These are phyloP conservation scores for Platyura marginata DNA, from an alignment of 1,140 invertebrate species.

Conservation along the genomic window DNA sequence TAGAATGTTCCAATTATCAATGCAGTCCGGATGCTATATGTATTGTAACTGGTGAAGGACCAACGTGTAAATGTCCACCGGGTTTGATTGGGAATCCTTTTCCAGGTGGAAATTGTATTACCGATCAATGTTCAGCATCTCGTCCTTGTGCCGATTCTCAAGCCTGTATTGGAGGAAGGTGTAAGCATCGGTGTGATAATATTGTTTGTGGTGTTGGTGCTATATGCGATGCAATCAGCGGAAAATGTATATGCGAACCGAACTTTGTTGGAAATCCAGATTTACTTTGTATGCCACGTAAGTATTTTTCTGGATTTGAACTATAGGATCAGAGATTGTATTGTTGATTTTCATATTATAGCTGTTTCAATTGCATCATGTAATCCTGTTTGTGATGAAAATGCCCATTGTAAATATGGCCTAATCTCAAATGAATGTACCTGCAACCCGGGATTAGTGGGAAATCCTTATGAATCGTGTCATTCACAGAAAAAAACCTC, in stretches of 20 bases:
- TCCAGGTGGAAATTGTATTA: conserved; percentile 62
- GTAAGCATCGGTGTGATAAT: conserved; percentile 68
- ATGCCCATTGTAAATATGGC: conserved; percentile 77
- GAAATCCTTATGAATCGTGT: conserved; percentile 76
- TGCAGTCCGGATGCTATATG: conserved; percentile 73
- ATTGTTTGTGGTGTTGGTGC: conserved; percentile 66
- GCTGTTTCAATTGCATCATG: conserved; percentile 60
- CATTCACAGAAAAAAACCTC: conserved; percentile 44
- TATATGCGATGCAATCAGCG: conserved; percentile 55
- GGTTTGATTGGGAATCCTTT: conserved; percentile 79
- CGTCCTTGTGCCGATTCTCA: conserved; percentile 58
- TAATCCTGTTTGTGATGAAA: conserved; percentile 54
- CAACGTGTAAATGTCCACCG: conserved; percentile 71
- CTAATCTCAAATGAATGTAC: conserved; percentile 50
- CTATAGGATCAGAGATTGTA: not conserved
- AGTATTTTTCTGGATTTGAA: conserved; percentile 26
- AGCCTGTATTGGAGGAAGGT: conserved; percentile 66
- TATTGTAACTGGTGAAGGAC: conserved; percentile 65
- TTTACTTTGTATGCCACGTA: conserved; percentile 76
- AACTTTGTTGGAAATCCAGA: conserved; percentile 79
- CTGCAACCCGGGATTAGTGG: conserved; percentile 63
- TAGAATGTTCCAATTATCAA: conserved; percentile 59
- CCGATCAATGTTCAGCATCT: conserved; percentile 58
- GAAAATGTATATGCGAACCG: conserved; percentile 69
- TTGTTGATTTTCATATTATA: conserved; percentile 24